Evolutionary conservation across 2,113 vertebrate genomes (phyloP), one percentile per base, ranked within the genome.

Genomic region (Pontoporia blainvillei): DNA sequence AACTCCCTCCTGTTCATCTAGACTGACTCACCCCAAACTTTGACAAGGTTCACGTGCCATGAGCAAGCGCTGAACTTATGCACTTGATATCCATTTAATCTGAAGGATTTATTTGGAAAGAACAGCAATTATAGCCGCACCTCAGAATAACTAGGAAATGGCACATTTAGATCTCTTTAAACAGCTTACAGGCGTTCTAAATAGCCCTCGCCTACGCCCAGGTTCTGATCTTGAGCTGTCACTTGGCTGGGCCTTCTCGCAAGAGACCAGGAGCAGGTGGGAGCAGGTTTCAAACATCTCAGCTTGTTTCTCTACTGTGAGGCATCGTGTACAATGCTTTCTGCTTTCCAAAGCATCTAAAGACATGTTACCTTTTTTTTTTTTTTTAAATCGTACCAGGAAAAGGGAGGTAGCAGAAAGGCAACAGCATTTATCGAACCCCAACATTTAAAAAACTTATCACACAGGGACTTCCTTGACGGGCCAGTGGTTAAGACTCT

Each of bases 21-120:
- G 75, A 25, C 89, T 4, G 83, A 87, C 92, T 92, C 96, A 64
- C 67, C 83, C 94, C 87, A 54, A 97, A 82, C 44, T 92, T 89
- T 72, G 44, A 90, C 27, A 12, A 52, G 72, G 93, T 5, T 36
- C 94, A 10, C 39, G 87, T 90, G 96, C 90, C 23, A 3, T 5
- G 89, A n/a, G 31, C 15, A 46, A 73, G 76, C 18, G 7, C 25
- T 11, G 2, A 84, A 86, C 1, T 89, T 83, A 62, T 75, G 44
- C 78, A 92, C 79, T 36, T 29, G 14, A 41, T 39, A 95, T 84
- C 96, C 90, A 88, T 64, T 96, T 97, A 91, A 82, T 97, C 95
- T 94, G 96, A 73, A 41, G 29, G 78, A 87, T 98, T 95, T 97
- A 92, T 97, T 92, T 95, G 75, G 93, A 86, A 96, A 95, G 96